These are phyloP conservation scores for Cataglyphis cursor DNA, from an alignment of 2,888 invertebrate species.

Conservation along the genomic window DNA sequence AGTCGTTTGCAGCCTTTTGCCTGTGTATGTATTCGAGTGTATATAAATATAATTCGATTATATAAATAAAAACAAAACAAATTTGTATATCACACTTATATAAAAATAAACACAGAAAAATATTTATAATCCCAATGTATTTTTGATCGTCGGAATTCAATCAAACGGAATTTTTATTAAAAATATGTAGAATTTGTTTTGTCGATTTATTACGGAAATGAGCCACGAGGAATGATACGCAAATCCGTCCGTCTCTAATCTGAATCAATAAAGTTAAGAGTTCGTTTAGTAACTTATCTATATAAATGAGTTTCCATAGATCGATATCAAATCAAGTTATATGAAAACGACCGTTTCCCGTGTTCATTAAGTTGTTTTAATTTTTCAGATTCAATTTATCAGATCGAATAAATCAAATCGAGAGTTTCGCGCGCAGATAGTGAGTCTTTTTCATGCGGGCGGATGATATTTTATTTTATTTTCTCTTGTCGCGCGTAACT, in stretches of 20 bases:
- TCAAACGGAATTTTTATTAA: neutral
- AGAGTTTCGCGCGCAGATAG: constrained; percentile 26
- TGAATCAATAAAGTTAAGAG: constrained; percentile 1
- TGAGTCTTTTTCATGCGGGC: constrained; percentile 20
- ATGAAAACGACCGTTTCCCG: constrained; percentile 38
- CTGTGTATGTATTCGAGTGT: neutral
- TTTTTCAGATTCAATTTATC: constrained; percentile 37
- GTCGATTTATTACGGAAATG: neutral
- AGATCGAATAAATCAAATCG: constrained; percentile 41
- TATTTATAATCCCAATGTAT: neutral
- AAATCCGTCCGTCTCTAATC: neutral
- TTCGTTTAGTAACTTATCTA: constrained; percentile 21
- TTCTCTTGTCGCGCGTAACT: constrained; percentile 2
- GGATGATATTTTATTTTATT: constrained; percentile 16
- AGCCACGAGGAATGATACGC: neutral
- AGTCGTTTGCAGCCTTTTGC: constrained; percentile 7
- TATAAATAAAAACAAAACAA: neutral
- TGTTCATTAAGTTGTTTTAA: constrained; percentile 33
- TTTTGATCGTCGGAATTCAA: neutral
- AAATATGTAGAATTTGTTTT: constrained; percentile 10
- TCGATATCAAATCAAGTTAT: constrained; percentile 43
- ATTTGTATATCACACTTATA: neutral
- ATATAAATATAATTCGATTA: neutral
- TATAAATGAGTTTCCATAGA: constrained; percentile 46
- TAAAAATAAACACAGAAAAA: neutral